phyloP scores from a whole-genome alignment of 2,113 vertebrate genomes.

The Callocephalon fimbriatum region DNA sequence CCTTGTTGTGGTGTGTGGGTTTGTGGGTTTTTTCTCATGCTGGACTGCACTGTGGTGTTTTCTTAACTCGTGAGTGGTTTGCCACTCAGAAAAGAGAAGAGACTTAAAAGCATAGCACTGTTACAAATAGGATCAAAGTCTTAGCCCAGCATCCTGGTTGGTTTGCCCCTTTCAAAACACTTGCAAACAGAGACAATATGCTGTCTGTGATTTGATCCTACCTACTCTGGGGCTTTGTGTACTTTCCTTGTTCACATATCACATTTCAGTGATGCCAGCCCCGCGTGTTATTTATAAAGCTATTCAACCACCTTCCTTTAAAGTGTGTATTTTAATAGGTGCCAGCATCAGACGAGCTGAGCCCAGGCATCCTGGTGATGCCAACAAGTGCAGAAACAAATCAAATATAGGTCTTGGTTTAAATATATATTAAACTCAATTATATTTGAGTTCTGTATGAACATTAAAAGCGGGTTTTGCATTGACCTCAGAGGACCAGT shows the following conservation, averaged over 20 bases:
- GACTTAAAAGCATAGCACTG: conserved; percentile 33
- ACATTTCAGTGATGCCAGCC: conserved; percentile 4
- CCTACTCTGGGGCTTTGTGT: conserved; percentile 13
- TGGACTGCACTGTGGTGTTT: background rate
- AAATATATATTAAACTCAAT: background rate
- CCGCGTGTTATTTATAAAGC: background rate
- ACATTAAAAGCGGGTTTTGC: background rate
- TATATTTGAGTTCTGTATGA: background rate
- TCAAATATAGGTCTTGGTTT: background rate
- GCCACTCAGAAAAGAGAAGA: conserved; percentile 5
- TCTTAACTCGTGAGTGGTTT: conserved; percentile 50
- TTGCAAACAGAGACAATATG: conserved; percentile 51
- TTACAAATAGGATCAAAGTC: conserved; percentile 66
- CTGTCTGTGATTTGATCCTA: conserved; percentile 34
- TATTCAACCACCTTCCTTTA: conserved; percentile 1
- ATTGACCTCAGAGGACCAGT: background rate
- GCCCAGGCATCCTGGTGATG: background rate
- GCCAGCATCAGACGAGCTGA: background rate
- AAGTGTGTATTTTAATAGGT: background rate
- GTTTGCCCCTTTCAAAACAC: conserved; percentile 52
- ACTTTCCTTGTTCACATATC: background rate
- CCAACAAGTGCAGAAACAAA: background rate
- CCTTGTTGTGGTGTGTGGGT: background rate
- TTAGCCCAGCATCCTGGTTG: conserved; percentile 47
- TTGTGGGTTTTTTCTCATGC: background rate